Evolutionary conservation across 2,797 vertebrate genomes (phyloP).

Genomic region (Hirundo rustica): DNA sequence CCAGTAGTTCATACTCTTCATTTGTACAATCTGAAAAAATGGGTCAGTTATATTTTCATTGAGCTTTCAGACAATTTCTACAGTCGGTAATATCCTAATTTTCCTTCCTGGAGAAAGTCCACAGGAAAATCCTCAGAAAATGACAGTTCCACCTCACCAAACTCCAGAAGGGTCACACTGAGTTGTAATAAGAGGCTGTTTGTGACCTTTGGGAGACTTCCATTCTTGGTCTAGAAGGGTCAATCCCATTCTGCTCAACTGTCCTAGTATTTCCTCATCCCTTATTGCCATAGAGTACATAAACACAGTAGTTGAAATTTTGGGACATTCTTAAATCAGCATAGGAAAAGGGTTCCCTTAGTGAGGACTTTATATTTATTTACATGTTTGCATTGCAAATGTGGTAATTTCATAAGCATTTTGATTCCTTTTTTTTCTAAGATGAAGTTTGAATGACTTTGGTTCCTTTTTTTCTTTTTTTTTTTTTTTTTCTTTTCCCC

Average conservation of each 20-base stretch:
- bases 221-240: not conserved
- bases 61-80: not conserved
- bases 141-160: not conserved
- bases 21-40: not conserved
- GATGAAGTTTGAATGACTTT: not conserved
- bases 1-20: not conserved
- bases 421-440: not conserved
- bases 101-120: not conserved
- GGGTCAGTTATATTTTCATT: not conserved
- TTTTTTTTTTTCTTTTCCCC: fast-evolving
- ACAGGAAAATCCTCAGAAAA: not conserved
- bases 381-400: not conserved
- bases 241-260: not conserved
- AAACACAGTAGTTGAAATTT: not conserved
- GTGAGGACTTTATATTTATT: not conserved
- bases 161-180: not conserved
- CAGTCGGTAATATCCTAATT: not conserved
- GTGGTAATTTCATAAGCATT: not conserved
- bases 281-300: not conserved
- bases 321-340: not conserved
- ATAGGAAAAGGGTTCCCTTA: not conserved
- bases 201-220: not conserved
- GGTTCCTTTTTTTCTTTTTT: not conserved
- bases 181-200: not conserved
- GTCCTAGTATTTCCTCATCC: not conserved